Evolutionary conservation across 2,888 invertebrate genomes (phyloP), one percentile per base, ranked within the genome.

Genomic region (Cylloceria caligata): DNA sequence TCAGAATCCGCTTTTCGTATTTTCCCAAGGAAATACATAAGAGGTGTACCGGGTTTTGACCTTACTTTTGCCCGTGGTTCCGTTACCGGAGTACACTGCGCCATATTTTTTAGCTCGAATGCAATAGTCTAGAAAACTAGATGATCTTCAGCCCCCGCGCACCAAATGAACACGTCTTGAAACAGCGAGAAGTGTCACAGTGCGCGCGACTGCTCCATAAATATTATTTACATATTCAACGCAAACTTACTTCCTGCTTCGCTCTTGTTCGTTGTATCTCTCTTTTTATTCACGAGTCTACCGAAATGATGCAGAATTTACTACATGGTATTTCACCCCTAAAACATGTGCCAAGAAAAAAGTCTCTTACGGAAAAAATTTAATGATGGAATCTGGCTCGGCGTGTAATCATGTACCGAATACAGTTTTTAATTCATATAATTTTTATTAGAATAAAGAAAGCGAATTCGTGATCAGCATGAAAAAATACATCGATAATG

Each of bases 201-300:
- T 52, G 47, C 27, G 49, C 45, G 3, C 13, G 13, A 68, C 36
- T 34, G 39, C 39, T 6, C 67, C 68, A 76, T 76, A 72, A 81
- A 81, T 81, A 76, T 73, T 67, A 77, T 77, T 76, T 73, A 77
- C 67, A 77, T 81, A 77, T 81, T 73, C 68, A 76, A 13, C 72
- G 72, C n/a, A 55, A 76, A 81, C 67, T 81, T 81, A 42, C 62
- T 68, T 34, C 67, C 60, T 67, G 72, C 60, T 76, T 68, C 42
- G 62, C n/a, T 55, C 72, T 76, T 72, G 71, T 67, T 67, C 65
- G 42, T 80, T 71, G 39, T 65, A 2, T 65, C 39, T 30, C 65
- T 6, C 16, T 19, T 42, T 13, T 34, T 55, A 55, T 55, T 55
- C 24, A 27, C 11, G 3, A 13, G 27, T 27, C 11, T 27, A n/a